A percentile compares a stretch with the other conserved stretches of the same genome.
phyloP scores from a whole-genome alignment of 1,140 invertebrate genomes.

The Euura saliciscinereae region DNA sequence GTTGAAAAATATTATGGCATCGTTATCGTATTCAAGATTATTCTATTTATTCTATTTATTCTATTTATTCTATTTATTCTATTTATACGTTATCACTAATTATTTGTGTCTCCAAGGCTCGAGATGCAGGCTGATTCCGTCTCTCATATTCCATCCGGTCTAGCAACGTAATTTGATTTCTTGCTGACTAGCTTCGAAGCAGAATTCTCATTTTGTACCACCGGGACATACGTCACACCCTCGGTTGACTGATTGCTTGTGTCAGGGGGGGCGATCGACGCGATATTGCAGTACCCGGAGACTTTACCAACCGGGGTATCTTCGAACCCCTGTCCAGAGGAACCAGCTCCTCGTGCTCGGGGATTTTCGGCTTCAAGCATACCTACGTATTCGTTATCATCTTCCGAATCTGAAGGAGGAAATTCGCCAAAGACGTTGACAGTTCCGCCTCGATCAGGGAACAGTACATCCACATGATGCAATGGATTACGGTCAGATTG shows the following conservation, averaged over 20 bases:
- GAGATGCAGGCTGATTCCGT: slow-evolving; percentile 54
- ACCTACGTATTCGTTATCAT: slow-evolving; percentile 61
- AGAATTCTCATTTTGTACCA: slow-evolving; percentile 20
- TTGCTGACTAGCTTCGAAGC: slow-evolving; percentile 50
- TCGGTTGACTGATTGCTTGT: neutral
- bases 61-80: slow-evolving; percentile 11
- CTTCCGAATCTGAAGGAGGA: slow-evolving; percentile 52
- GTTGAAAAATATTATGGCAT: neutral
- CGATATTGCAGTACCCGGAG: slow-evolving; percentile 51
- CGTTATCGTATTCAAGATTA: neutral
- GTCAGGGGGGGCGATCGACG: slow-evolving; percentile 25
- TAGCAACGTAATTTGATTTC: slow-evolving; percentile 67
- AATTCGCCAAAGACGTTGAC: too few species aligned
- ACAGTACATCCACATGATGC: too few species aligned
- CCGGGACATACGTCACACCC: neutral
- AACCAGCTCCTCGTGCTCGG: slow-evolving; percentile 52
- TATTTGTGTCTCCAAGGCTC: slow-evolving; percentile 59
- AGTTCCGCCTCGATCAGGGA: too few species aligned
- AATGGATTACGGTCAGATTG: too few species aligned
- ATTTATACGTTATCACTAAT: slow-evolving; percentile 43
- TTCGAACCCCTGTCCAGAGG: slow-evolving; percentile 40
- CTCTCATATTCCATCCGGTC: slow-evolving; percentile 62
- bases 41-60: neutral
- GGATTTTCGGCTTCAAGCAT: slow-evolving; percentile 59
- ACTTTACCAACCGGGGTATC: slow-evolving; percentile 29